Evolutionary conservation across 2,888 invertebrate genomes (phyloP).

Genomic region (Zygothrica quintamaculata): DNA sequence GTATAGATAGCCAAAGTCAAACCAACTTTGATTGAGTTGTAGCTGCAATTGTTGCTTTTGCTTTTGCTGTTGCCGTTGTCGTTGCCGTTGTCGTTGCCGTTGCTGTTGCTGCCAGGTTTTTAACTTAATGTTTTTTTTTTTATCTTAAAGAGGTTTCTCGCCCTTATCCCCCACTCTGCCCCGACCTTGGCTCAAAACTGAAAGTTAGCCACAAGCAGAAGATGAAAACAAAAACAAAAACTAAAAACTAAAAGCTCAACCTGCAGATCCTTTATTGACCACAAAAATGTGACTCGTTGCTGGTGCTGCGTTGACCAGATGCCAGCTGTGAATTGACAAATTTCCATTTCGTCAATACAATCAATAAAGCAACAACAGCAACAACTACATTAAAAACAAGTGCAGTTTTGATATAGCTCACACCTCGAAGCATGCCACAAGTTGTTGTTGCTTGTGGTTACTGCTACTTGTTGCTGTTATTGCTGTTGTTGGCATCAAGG

Average conservation of each 20-base stretch:
- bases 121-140: slow-evolving; percentile 6
- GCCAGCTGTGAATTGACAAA: slow-evolving; percentile 80
- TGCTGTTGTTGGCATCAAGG: slow-evolving; percentile 58
- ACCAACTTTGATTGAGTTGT: slow-evolving; percentile 62
- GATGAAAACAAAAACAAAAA: slow-evolving; percentile 12
- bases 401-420: slow-evolving; percentile 36
- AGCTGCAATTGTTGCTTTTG: no score
- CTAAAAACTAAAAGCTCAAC: slow-evolving; percentile 37
- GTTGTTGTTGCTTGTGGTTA: slow-evolving; percentile 27
- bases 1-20: slow-evolving; percentile 8
- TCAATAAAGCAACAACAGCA: slow-evolving; percentile 58
- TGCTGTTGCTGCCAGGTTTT: slow-evolving; percentile 19
- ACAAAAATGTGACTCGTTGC: slow-evolving; percentile 49
- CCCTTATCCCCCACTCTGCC: background rate
- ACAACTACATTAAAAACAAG: slow-evolving; percentile 35
- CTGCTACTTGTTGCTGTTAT: slow-evolving; percentile 26
- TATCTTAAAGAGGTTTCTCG: slow-evolving; percentile 77
- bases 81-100: no score
- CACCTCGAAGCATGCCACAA: slow-evolving; percentile 47
- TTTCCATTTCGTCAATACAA: slow-evolving; percentile 77
- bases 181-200: slow-evolving; percentile 73
- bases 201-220: slow-evolving; percentile 62
- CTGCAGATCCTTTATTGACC: slow-evolving; percentile 29
- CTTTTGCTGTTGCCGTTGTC: no score
- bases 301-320: slow-evolving; percentile 21